Evolutionary conservation across 2,113 vertebrate genomes (phyloP), one percentile per base, ranked within the genome.

Genomic region (Columba janthina): DNA sequence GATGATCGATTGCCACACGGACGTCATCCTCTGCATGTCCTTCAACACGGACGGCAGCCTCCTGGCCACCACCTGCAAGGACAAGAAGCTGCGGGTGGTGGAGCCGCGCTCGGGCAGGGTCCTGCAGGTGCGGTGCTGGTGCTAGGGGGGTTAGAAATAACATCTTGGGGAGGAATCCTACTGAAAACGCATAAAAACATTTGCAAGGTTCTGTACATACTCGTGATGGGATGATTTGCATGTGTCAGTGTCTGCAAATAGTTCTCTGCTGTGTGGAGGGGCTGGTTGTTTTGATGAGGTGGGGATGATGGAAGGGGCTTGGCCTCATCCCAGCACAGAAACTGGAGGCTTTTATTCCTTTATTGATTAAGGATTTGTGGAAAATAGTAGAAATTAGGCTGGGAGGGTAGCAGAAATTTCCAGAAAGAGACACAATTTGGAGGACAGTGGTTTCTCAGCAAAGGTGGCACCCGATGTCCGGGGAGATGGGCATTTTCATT

Each of bases 1-100:
- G 94, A 99, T 99, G 99, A 99, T 99, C 5, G 99, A 99, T 96
- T 99, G 99, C 96, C 99, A 99, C 98, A 96, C 98, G 0, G 99
- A 99, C 0, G 99, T 99, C 94, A 98, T 99, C 97, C 98, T 99
- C 85, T 99, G 99, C 97, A 98, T 99, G 99, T 99, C 99, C 94
- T 99, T 99, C 98, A 99, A 99, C 97, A 98, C 98, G 0, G 99
- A 99, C 2, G 99, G 99, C 79, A 99, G 99, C 97, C 98, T 99
- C 69, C 91, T 99, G 94, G 98, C 99, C 96, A 99, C 99, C 97
- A 98, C 98, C 80, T 99, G 99, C 98, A 99, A 99, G 91, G 99
- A 99, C 98, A 99, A 98, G 98, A 98, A 97, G 94, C 98, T 99
- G 69, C 98, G 99, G 0, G 98, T 99, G 54, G 98, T 99, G 9